Base-by-base conservation (phyloP, 2,888 invertebrate genomes). In the Ochlodes sylvanus region DNA sequence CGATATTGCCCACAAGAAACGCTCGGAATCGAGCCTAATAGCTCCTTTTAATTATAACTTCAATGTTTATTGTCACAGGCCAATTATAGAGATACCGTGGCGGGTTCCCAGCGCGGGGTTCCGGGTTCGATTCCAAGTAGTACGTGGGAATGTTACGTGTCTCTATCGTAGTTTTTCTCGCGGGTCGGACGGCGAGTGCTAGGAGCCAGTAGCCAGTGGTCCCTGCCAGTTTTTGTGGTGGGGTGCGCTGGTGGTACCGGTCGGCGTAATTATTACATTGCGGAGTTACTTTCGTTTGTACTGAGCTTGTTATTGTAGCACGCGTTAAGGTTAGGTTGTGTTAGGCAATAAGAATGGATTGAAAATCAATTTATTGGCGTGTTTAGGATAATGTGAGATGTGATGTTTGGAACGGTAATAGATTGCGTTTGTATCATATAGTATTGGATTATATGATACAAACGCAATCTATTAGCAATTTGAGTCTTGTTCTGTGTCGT, bases 91-190 rank as follows among this genome's bases (percentile, higher is more conserved):
- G 87, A 88, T 87, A 85, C 82, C 81, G 71, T 7, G 44, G 44
- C 17, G 44, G 44, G 44, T 47, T 47, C 44, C 44, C 44, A 47
- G 44, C 44, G 44, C 44, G 44, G 44, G 71, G 89, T 92, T 92
- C 92, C 92, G 90, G 90, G 92, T 90, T 86, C 74, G 79, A 77
- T 92, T 92, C 92, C 84, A 71, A 79, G 89, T 90, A 90, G 86
- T 89, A 90, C 90, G 92, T 93, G 92, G 90, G 92, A 93, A 92
- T 82, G 86, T 81, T 83, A 79, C 79, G 83, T 82, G 72, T 84
- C 88, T 88, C 90, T 73, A 74, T 74, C 71, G 76, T 80, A 81
- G 82, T 79, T 77, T 76, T 74, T 72, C 73, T 74, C 70, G 63
- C 65, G 70, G 75, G 60, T 70, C 75, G 73, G 74, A 73, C 71